Conservation (phyloP, 2,888 invertebrate genomes). For the Antheraea assamensis region DNA sequence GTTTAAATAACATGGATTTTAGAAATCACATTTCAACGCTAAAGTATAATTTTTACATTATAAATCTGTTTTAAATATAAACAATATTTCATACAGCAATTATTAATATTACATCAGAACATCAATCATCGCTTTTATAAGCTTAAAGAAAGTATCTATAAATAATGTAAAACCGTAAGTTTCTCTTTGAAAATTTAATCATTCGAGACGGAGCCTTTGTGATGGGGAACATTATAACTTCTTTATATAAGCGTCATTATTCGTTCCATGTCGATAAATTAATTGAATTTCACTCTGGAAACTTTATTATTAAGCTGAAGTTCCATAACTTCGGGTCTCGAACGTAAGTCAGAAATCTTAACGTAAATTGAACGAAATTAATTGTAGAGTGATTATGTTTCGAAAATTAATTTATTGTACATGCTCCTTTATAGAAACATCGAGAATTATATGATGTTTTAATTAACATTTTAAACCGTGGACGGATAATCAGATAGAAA, state of each 20-base stretch:
- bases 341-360: conserved; percentile 43
- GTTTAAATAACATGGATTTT: too few species aligned
- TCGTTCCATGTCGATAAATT: conserved; percentile 60
- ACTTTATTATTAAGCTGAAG: conserved; percentile 54
- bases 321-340: conserved; percentile 42
- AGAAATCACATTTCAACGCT: too few species aligned
- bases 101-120: not conserved
- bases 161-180: conserved; percentile 26
- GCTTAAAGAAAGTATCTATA: conserved; percentile 25
- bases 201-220: conserved; percentile 33
- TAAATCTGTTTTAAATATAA: too few species aligned
- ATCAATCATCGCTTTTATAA: conserved; percentile 13
- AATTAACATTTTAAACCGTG: not conserved
- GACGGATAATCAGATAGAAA: not conserved
- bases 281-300: conserved; percentile 57
- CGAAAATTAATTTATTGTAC: not conserved
- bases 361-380: conserved; percentile 37
- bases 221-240: conserved; percentile 50
- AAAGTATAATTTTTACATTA: too few species aligned
- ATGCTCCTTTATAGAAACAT: not conserved
- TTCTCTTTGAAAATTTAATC: conserved; percentile 33
- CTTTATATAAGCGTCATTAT: conserved; percentile 54
- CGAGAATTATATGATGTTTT: not conserved
- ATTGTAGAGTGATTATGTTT: conserved; percentile 22
- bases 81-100: not conserved